Conservation (phyloP, 2,113 vertebrate species). For the Nettapus auritus region DNA sequence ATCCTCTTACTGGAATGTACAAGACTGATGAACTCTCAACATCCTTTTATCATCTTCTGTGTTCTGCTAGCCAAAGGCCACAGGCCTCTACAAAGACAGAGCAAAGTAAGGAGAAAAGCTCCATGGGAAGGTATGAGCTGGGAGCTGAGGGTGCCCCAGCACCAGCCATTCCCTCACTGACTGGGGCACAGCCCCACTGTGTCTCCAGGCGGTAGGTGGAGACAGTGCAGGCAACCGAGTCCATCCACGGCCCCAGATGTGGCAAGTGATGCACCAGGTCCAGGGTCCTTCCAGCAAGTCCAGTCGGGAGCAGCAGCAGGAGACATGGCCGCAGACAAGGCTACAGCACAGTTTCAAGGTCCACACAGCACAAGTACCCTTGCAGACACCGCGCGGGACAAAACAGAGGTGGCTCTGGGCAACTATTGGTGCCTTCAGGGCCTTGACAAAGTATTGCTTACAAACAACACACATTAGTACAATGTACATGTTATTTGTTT, state of each 20-base stretch:
- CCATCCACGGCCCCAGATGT: background rate
- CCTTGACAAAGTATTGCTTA: background rate
- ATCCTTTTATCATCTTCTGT: background rate
- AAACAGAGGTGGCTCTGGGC: background rate
- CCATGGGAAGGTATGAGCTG: fast-evolving
- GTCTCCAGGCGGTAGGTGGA: background rate
- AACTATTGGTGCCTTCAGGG: fast-evolving
- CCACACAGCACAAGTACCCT: fast-evolving
- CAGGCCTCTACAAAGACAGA: background rate
- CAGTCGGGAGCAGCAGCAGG: background rate
- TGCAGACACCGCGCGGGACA: background rate
- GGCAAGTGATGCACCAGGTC: background rate
- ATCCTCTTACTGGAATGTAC: background rate
- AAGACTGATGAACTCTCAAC: background rate
- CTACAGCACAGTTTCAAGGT: background rate
- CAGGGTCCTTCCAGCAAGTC: background rate
- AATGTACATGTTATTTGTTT: fast-evolving
- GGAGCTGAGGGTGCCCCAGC: background rate
- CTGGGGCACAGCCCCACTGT: background rate
- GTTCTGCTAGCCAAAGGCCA: background rate
- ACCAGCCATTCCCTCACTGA: background rate
- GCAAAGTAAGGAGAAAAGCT: background rate
- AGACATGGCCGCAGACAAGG: background rate
- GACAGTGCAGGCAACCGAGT: background rate
- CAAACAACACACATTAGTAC: background rate